Conservation (phyloP, 2,888 invertebrate species). For the Vannuccia rotundouncinata region DNA sequence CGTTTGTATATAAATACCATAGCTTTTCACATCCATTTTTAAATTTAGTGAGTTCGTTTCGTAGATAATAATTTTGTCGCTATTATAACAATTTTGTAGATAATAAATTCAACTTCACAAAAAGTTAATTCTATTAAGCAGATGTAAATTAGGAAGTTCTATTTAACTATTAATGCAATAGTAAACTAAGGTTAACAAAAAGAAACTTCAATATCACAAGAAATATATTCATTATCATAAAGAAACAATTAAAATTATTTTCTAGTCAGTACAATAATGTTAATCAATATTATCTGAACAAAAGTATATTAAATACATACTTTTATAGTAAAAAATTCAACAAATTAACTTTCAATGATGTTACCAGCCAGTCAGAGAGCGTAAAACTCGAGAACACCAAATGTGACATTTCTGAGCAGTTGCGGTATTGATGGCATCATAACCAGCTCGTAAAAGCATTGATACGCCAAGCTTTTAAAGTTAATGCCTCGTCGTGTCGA, state of each 20-base stretch:
- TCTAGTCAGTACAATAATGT: background rate
- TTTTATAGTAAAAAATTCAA: background rate
- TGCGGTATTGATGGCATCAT: background rate
- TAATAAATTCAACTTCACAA: background rate
- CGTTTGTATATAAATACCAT: too few species aligned
- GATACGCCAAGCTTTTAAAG: background rate
- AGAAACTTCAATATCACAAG: background rate
- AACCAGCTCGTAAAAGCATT: background rate
- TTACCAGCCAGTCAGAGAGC: background rate
- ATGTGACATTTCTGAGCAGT: background rate
- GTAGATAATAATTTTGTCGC: too few species aligned
- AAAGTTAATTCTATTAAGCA: background rate
- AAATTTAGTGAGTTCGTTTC: background rate
- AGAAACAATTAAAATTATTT: background rate
- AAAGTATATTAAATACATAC: background rate
- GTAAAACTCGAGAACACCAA: background rate
- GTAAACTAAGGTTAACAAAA: background rate
- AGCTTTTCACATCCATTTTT: background rate
- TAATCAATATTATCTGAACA: background rate
- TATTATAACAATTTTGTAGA: background rate
- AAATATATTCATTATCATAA: background rate
- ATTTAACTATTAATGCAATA: background rate
- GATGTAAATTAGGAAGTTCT: background rate
- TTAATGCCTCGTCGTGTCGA: background rate
- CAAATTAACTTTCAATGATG: background rate